Evolutionary conservation across 1,140 invertebrate species (phyloP), one percentile per base, ranked within the genome.

Genomic region (Drosophila kurseongensis): DNA sequence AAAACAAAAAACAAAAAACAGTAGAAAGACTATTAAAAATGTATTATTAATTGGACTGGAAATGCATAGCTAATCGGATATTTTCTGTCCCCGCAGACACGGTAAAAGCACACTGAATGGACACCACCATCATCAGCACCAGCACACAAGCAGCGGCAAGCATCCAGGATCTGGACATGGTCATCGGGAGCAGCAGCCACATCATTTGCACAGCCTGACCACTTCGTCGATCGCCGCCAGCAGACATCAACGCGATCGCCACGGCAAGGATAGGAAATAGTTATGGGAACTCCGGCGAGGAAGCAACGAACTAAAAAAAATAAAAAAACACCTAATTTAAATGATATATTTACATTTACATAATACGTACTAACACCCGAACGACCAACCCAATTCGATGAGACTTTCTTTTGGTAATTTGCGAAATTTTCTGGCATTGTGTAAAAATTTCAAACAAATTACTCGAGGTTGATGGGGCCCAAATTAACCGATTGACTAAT

Each of bases 61-160:
- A 13, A 9, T 1, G 8, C 5, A 0, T 4, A 8, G 32, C 52
- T 75, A 71, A 79, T 67, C 8, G 41, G 50, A 2, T 27, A 14
- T 62, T 45, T 35, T 56, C 32, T 67, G 9, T 57, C 16, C 18
- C 72, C 56, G 2, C 66, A 91, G 89, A 82, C 84, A 86, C 79
- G 89, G 84, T 91, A 91, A 91, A 91, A 89, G 77, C 84, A 77
- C 89, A 75, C 79, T 91, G 73, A 90, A 78, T 74, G 88, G 82
- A 52, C 86, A 82, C 52, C 86, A 81, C 38, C 78, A 79, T 45
- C 71, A 60, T 52, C 66, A 79, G 36, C 81, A 78, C 8, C 52
- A 77, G 32, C 51, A 71, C 4, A 73, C 63, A 48, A 48, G 61
- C 63, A 61, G 75, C 52, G 63, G 69, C 69, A 88, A 86, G 44